A percentile compares a stretch with the other conserved stretches of the same genome.
Conservation (phyloP, 2,113 vertebrate species). For the Bostrychus sinensis region DNA sequence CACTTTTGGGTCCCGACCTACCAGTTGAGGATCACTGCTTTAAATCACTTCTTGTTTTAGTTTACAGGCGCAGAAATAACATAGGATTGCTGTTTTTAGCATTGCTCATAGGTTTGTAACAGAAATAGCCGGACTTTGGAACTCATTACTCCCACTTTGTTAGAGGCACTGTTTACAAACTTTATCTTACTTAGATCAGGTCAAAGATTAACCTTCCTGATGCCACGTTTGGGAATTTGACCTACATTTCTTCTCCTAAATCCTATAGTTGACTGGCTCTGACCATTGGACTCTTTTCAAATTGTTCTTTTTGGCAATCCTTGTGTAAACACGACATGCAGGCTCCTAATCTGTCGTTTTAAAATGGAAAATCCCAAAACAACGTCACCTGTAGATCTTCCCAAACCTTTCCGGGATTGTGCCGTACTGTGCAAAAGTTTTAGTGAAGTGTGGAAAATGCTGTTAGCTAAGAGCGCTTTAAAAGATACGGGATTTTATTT, state of each 20-base stretch:
- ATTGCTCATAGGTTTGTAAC: no score
- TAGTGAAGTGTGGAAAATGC: no score
- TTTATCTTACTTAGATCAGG: constrained; percentile 42
- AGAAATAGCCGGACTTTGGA: no score
- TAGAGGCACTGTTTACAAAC: constrained; percentile 33
- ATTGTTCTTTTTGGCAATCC: background rate
- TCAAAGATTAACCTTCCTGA: constrained; percentile 69
- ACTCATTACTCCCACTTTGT: background rate
- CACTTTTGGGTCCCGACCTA: no score
- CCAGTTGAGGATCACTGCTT: no score
- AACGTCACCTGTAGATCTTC: background rate
- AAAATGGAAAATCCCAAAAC: background rate
- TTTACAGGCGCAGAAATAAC: no score
- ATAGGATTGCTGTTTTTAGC: no score
- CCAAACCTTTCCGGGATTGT: no score
- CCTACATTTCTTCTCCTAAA: background rate
- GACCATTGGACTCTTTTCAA: constrained; percentile 10
- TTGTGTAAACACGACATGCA: background rate
- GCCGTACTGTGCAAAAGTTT: no score
- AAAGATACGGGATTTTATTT: no score
- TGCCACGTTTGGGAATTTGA: constrained; percentile 21
- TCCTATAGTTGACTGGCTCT: constrained; percentile 15
- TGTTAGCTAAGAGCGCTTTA: no score
- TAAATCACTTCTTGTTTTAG: no score
- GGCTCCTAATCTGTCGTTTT: background rate